Evolutionary conservation across 1,140 invertebrate species (phyloP).

Genomic region (Aphis gossypii): DNA sequence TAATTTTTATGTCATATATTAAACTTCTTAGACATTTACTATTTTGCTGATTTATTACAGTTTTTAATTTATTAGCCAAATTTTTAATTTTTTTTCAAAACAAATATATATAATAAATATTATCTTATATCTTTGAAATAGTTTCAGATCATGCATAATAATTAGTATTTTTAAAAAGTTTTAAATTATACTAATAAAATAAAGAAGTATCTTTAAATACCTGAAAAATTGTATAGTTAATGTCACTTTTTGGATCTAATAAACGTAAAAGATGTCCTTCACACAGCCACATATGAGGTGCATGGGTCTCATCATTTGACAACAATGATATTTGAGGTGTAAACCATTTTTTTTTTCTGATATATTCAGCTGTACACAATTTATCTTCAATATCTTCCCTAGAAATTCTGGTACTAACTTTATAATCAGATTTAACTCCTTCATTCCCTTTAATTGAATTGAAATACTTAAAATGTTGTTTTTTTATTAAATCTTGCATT

Average conservation of each 20-base stretch:
- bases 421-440: background rate
- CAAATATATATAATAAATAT: background rate
- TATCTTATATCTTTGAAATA: background rate
- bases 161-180: background rate
- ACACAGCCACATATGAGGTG: conserved; percentile 86
- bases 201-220: conserved; percentile 65
- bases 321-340: conserved; percentile 67
- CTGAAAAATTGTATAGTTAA: conserved; percentile 88
- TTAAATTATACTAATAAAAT: background rate
- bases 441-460: background rate
- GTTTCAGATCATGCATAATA: background rate
- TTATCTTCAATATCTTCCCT: background rate
- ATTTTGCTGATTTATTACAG: background rate
- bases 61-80: background rate
- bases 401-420: background rate
- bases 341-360: conserved; percentile 60
- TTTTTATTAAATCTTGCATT: background rate
- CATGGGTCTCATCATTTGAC: conserved; percentile 66
- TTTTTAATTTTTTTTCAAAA: background rate
- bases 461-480: background rate
- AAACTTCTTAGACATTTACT: background rate
- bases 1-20: background rate
- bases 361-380: background rate
- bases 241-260: conserved; percentile 81
- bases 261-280: conserved; percentile 88